These are phyloP conservation scores for Quadroppia sp. DNA, from an alignment of 2,888 invertebrate species.

Conservation along the genomic window DNA sequence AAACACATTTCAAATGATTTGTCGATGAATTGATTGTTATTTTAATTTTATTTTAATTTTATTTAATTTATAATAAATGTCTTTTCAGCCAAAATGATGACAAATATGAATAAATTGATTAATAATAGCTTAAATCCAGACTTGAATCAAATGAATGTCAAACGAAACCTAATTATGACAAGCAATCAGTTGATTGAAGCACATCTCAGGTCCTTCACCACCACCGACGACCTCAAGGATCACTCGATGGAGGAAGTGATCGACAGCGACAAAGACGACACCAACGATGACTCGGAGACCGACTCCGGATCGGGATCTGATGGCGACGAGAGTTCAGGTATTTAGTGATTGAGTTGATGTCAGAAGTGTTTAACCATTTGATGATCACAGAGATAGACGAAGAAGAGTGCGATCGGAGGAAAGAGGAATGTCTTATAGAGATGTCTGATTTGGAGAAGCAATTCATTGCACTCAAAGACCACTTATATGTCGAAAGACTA, in stretches of 20 bases:
- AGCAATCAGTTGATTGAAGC: background rate
- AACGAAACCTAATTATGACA: background rate
- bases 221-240: slow-evolving; percentile 38
- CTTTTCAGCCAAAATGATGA: background rate
- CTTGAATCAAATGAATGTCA: slow-evolving; percentile 3
- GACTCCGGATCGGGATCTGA: slow-evolving; percentile 45
- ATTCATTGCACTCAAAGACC: slow-evolving; percentile 78
- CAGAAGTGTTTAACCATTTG: background rate
- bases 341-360: background rate
- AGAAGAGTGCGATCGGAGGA: slow-evolving; percentile 76
- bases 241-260: slow-evolving; percentile 44
- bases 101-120: slow-evolving; percentile 15
- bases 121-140: background rate
- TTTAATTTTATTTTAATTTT: background rate
- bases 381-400: slow-evolving; percentile 74
- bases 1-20: slow-evolving; percentile 5
- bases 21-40: background rate
- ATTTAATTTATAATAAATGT: too few relatives aligned
- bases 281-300: slow-evolving; percentile 47
- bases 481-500: slow-evolving; percentile 77
- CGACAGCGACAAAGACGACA: slow-evolving; percentile 46
- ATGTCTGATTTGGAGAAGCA: slow-evolving; percentile 82
- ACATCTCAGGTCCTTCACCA: background rate
- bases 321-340: slow-evolving; percentile 38
- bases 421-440: slow-evolving; percentile 78